These are phyloP conservation scores for Plumapathes pennacea DNA, from an alignment of 92 coral and sea anemone genomes.

Conservation along the genomic window DNA sequence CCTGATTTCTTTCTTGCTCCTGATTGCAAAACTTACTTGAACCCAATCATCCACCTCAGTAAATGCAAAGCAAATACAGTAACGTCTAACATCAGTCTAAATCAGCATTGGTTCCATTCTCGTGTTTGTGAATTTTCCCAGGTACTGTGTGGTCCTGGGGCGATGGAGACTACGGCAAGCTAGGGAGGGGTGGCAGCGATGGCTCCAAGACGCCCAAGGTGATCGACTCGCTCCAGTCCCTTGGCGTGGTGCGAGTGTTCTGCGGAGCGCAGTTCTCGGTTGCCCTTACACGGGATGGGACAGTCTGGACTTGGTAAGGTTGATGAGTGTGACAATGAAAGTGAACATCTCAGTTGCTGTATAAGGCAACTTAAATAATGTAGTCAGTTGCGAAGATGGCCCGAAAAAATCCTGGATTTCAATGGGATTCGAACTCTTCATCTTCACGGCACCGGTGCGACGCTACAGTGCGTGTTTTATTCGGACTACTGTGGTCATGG, in stretches of 20 bases:
- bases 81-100: too few species aligned
- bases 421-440: too few species aligned
- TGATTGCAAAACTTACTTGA: too few species aligned
- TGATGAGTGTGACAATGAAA: neutral
- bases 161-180: slow-evolving; percentile 99
- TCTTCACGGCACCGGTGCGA: too few species aligned
- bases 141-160: slow-evolving; percentile 99
- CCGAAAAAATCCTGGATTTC: too few species aligned
- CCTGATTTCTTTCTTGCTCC: too few species aligned
- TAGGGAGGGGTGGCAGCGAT: slow-evolving; percentile 97
- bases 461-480: too few species aligned
- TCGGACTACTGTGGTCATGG: too few species aligned
- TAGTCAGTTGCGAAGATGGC: neutral
- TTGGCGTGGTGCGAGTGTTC: slow-evolving; percentile 74
- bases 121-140: too few species aligned
- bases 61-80: too few species aligned
- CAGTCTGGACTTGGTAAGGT: slow-evolving; percentile 91
- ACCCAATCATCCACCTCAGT: too few species aligned
- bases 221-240: slow-evolving; percentile 72
- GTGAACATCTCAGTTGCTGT: neutral
- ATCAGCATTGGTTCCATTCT: too few species aligned
- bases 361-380: neutral
- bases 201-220: slow-evolving; percentile 88
- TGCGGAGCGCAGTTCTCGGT: slow-evolving; percentile 96
- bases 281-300: slow-evolving; percentile 86